These are phyloP conservation scores for Beroe forskalii DNA, from an alignment of 37 sponge, comb jelly and placozoan genomes.

Conservation along the genomic window DNA sequence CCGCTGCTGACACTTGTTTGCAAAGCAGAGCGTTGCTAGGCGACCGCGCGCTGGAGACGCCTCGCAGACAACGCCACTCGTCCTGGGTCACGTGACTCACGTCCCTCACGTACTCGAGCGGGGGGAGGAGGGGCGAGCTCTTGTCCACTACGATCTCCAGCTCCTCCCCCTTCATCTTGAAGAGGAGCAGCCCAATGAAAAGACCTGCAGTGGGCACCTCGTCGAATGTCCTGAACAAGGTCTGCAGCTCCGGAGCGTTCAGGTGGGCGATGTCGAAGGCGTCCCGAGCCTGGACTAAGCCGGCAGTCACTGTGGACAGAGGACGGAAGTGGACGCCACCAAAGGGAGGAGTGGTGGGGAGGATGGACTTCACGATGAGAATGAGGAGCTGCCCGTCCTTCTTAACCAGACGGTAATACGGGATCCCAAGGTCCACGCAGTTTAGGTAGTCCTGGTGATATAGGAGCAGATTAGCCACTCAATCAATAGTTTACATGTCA, in stretches of 20 bases:
- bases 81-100: slow-evolving; percentile 42
- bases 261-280: slow-evolving; percentile 56
- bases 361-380: slow-evolving; percentile 14
- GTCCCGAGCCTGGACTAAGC: slow-evolving; percentile 18
- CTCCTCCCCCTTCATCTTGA: slow-evolving; percentile 65
- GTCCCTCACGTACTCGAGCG: slow-evolving; percentile 50
- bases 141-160: slow-evolving; percentile 59
- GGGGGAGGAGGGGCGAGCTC: slow-evolving; percentile 32
- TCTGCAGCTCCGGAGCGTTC: slow-evolving; percentile 62
- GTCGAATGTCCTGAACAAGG: not conserved
- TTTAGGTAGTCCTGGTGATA: slow-evolving; percentile 32
- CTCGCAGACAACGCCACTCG: slow-evolving; percentile 25
- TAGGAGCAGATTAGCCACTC: too few species aligned
- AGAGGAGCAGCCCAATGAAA: slow-evolving; percentile 23
- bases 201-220: not conserved
- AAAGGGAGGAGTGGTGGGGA: not conserved
- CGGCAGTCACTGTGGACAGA: slow-evolving; percentile 23
- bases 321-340: not conserved
- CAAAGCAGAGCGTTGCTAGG: not conserved
- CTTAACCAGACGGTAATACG: slow-evolving; percentile 51
- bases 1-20: slow-evolving; percentile 47
- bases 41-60: not conserved
- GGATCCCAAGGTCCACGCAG: slow-evolving; percentile 1
- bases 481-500: too few species aligned
- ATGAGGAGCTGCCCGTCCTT: slow-evolving; percentile 43